These are phyloP conservation scores for Barnardius zonarius DNA, from an alignment of 2,113 vertebrate species.

Conservation along the genomic window DNA sequence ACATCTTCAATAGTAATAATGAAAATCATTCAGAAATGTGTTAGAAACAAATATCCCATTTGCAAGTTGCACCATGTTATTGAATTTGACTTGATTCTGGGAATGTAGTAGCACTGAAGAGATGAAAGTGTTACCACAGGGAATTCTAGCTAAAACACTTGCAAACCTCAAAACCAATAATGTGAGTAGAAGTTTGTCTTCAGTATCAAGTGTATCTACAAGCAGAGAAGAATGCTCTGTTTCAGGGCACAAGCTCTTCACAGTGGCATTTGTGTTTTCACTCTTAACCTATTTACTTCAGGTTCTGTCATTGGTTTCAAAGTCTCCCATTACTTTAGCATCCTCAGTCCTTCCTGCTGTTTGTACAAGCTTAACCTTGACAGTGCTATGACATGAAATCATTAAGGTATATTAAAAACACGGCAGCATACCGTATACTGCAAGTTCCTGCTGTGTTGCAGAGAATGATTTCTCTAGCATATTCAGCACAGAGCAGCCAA, in stretches of 20 bases:
- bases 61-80: neutral
- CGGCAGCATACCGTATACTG: neutral
- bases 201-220: neutral
- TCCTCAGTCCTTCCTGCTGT: neutral
- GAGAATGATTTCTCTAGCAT: neutral
- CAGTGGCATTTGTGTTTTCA: neutral
- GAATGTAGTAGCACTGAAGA: neutral
- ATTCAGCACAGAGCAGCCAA: neutral
- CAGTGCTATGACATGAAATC: neutral
- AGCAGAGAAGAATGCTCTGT: neutral
- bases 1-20: neutral
- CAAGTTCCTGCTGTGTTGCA: neutral
- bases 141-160: neutral
- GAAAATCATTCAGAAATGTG: neutral
- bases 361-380: neutral
- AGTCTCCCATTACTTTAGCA: neutral
- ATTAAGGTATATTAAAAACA: neutral
- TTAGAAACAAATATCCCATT: neutral
- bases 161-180: neutral
- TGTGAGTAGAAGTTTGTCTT: neutral
- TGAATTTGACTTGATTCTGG: neutral
- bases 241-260: neutral
- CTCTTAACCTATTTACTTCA: neutral
- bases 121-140: neutral
- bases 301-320: neutral